Evolutionary conservation across 35 echinoderm and acorn worm genomes (phyloP), one percentile per base, ranked within the genome.

Genomic region (Apostichopus californicus): DNA sequence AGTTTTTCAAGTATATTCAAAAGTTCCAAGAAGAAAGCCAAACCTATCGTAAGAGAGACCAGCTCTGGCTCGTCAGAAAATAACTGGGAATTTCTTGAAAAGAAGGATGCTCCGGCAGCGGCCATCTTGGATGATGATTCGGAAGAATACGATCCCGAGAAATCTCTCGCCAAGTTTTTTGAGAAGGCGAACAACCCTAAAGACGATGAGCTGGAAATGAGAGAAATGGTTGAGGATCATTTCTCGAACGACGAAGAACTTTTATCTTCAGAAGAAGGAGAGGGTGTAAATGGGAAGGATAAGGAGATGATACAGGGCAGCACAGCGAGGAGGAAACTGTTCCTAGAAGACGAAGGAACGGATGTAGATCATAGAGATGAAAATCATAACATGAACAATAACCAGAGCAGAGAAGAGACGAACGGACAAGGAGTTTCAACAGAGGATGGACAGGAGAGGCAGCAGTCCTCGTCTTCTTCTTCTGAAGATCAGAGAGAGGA

Each of bases 1-100:
- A 85, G 81, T 58, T 85, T 85, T 85, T 85, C 56, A 85, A 85
- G 81, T 58, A 22, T 85, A 58, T 85, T 85, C 14, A 59, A 59
- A 85, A 85, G 55, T 18, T 58, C 17, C 17, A 85, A 85, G 81
- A 85, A 85, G n/a, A 85, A 59, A 52, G 6, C 17, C 58, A 85
- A 56, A n/a, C 81, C 81, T 23, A 17, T 3, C 20, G 6, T 20
- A 24, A 85, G 14, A 58, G 54, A 85, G 5, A 85, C 17, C 17
- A 55, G 58, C 24, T 85, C 81, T 60, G 28, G 34, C 10, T 85
- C 81, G 18, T 85, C 55, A 22, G 81, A 85, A 85, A 59, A 59
- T 15, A 85, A 85, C 17, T 85, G 81, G 81, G 81, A 85, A 85
- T 85, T 85, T 24, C 6, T 85, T 0, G 81, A 85, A 58, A 85